Conservation (phyloP, 1,140 invertebrate species). For the Zaprionus ornatus region DNA sequence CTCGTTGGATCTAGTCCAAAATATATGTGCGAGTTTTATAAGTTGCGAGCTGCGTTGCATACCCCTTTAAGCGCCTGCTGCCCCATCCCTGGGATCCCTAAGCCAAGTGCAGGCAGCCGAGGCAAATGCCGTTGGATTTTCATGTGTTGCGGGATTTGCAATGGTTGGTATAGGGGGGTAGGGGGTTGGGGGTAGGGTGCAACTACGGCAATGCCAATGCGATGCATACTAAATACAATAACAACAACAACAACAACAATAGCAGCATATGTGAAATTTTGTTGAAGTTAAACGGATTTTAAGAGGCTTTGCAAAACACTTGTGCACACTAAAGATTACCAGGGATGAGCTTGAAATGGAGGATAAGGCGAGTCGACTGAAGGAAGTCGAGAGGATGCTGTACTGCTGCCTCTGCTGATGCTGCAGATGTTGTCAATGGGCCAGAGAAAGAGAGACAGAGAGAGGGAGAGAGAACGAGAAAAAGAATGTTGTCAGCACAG, state of each 20-base stretch:
- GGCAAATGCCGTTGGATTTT: constrained; percentile 37
- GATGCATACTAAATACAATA: constrained; percentile 13
- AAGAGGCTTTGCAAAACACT: constrained; percentile 46
- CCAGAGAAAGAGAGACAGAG: neutral
- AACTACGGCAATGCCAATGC: constrained; percentile 20
- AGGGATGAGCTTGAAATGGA: constrained; percentile 13
- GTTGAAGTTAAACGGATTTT: constrained; percentile 51
- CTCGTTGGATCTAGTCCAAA: constrained; percentile 60
- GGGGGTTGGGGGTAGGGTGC: neutral
- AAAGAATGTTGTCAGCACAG: constrained; percentile 1
- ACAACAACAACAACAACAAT: neutral
- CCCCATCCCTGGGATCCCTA: neutral
- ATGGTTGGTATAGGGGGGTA: neutral
- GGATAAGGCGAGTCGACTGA: neutral
- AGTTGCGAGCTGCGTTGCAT: constrained; percentile 9
- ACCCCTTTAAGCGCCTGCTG: neutral
- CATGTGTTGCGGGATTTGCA: constrained; percentile 38
- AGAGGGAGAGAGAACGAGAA: neutral
- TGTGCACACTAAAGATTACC: constrained; percentile 44
- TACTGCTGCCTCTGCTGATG: constrained; percentile 3
- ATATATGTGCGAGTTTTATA: constrained; percentile 42
- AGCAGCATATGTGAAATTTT: constrained; percentile 21
- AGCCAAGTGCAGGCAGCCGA: constrained; percentile 24
- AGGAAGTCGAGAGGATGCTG: neutral
- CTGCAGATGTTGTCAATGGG: constrained; percentile 24